A percentile compares a stretch with the other conserved stretches of the same genome.
Conservation (phyloP, 2,888 invertebrate genomes). For the Ichneumoninae sp. region DNA sequence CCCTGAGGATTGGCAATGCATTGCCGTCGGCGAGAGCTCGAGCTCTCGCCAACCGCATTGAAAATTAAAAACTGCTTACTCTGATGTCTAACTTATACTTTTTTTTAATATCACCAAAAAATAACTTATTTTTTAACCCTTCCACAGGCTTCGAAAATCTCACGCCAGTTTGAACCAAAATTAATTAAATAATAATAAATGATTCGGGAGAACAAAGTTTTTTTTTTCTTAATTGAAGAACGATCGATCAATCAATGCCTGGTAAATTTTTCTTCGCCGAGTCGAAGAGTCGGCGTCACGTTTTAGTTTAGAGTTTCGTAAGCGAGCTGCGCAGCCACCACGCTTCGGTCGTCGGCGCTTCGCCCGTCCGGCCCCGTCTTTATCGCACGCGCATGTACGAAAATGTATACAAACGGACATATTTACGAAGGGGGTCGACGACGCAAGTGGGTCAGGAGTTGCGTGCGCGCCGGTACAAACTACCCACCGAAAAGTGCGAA, state of each 20-base stretch:
- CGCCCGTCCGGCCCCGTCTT: slow-evolving; percentile 18
- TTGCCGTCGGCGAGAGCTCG: background rate
- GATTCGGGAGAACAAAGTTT: background rate
- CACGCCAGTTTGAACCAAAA: background rate
- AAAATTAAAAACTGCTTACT: background rate
- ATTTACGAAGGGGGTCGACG: slow-evolving; percentile 40
- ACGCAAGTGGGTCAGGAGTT: slow-evolving; percentile 47
- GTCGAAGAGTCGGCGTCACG: background rate
- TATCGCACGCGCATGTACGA: slow-evolving; percentile 14
- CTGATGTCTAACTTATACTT: background rate
- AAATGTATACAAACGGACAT: slow-evolving; percentile 36
- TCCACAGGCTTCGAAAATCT: background rate
- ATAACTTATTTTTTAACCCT: background rate
- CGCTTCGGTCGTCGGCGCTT: slow-evolving; percentile 11
- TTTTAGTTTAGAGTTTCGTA: slow-evolving; percentile 4
- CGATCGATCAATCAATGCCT: background rate
- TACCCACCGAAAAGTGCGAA: slow-evolving; percentile 17
- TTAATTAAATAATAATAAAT: background rate
- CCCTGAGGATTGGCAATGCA: slow-evolving; percentile 28
- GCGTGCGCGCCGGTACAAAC: slow-evolving; percentile 15
- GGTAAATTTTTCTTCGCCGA: background rate
- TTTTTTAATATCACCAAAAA: background rate
- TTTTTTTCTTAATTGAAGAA: background rate
- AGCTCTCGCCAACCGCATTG: background rate
- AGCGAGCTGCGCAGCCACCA: slow-evolving; percentile 13